Conservation (phyloP, 2,797 vertebrate species). For the Tympanoctomys barrerae region DNA sequence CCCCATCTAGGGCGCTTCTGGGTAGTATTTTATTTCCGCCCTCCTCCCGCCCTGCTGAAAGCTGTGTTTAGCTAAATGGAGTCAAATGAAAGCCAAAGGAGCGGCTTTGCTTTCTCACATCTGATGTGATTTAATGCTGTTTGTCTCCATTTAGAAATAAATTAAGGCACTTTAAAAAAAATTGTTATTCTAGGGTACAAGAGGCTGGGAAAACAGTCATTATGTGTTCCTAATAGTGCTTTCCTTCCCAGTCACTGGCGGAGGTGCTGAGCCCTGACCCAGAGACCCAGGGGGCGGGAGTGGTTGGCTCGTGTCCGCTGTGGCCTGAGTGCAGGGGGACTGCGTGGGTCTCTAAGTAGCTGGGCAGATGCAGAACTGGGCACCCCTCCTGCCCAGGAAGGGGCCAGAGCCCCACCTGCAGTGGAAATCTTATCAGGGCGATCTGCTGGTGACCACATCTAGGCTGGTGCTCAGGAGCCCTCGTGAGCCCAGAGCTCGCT, state of each 20-base stretch:
- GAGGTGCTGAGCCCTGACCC: background rate
- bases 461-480: background rate
- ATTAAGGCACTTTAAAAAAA: constrained; percentile 36
- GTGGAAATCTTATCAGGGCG: background rate
- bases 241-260: background rate
- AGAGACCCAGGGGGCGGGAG: background rate
- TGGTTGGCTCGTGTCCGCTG: background rate
- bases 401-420: too few relatives aligned
- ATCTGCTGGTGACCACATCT: background rate
- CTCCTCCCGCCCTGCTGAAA: background rate
- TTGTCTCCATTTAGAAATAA: constrained; percentile 46
- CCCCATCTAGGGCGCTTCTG: background rate
- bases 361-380: rapidly evolving
- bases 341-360: too few relatives aligned
- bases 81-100: background rate
- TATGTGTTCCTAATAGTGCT: background rate
- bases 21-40: too few relatives aligned
- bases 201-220: background rate
- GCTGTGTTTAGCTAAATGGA: constrained; percentile 25
- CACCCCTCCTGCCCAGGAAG: background rate
- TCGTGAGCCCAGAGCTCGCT: background rate
- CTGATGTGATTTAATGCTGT: constrained; percentile 60
- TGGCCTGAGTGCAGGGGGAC: background rate
- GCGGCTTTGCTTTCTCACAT: background rate
- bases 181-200: background rate